phyloP scores from a whole-genome alignment of 2,888 invertebrate species.

The Caradrina kadenii region DNA sequence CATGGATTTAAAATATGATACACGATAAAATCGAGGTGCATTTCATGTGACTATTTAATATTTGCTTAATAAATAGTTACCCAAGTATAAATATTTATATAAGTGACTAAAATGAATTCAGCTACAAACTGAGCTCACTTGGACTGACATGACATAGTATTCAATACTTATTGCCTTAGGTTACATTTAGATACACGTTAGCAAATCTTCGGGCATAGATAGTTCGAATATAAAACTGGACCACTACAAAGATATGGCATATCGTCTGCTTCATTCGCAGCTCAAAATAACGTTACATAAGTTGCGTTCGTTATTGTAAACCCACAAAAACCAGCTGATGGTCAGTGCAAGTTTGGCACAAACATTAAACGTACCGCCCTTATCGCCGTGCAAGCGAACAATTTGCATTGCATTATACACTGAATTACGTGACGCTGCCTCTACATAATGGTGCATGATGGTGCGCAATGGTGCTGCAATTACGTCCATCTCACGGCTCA shows the following conservation, averaged over 20 bases:
- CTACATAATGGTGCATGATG: slow-evolving; percentile 34
- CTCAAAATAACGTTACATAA: slow-evolving; percentile 21
- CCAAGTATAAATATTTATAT: not conserved
- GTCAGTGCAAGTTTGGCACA: slow-evolving; percentile 49
- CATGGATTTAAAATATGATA: slow-evolving; percentile 19
- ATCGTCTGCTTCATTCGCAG: not conserved
- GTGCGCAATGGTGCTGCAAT: slow-evolving; percentile 34
- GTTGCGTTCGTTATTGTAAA: slow-evolving; percentile 21
- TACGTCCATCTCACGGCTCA: slow-evolving; percentile 24
- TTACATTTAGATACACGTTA: too few relatives aligned
- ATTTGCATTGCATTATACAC: slow-evolving; percentile 55
- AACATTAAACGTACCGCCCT: slow-evolving; percentile 52
- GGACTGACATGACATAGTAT: too few relatives aligned
- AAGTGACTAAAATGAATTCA: not conserved
- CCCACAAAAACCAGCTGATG: slow-evolving; percentile 47
- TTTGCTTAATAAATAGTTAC: slow-evolving; percentile 4
- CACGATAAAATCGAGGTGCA: not conserved
- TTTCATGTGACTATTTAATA: not conserved
- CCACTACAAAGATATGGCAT: not conserved
- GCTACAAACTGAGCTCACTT: too few relatives aligned
- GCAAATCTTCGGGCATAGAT: too few relatives aligned
- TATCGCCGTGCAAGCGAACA: slow-evolving; percentile 54
- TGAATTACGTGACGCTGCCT: slow-evolving; percentile 50
- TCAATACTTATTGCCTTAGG: too few relatives aligned
- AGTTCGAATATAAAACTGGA: not conserved